Conservation (phyloP, 2,113 vertebrate species). For the Glaucidium brasilianum region DNA sequence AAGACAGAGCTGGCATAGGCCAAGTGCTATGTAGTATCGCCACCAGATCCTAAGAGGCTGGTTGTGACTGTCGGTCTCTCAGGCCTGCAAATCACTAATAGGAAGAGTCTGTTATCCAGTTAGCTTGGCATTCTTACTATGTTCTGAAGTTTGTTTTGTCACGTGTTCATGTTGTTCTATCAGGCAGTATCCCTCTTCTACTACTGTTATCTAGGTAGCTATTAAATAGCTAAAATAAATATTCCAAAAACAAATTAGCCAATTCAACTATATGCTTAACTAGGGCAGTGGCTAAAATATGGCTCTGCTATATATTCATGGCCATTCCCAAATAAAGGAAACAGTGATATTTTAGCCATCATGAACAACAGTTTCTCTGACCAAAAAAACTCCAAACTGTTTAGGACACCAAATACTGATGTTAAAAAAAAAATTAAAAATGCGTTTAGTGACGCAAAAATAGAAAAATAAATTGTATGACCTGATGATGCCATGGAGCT, state of each 20-base stretch:
- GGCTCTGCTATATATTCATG: not conserved
- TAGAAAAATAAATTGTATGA: not conserved
- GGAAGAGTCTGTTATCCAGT: slow-evolving; percentile 23
- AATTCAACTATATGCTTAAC: not conserved
- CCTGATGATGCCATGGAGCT: not conserved
- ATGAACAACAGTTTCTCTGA: not conserved
- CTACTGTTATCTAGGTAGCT: not conserved
- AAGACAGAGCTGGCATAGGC: slow-evolving; percentile 58
- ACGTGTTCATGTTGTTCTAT: slow-evolving; percentile 42
- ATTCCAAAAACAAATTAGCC: not conserved
- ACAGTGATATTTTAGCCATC: not conserved
- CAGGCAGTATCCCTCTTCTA: slow-evolving; percentile 64
- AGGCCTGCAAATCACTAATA: slow-evolving; percentile 21
- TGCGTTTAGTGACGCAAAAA: not conserved
- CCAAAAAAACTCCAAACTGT: not conserved
- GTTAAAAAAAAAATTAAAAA: not conserved
- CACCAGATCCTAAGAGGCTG: slow-evolving; percentile 51
- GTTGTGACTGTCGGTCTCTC: slow-evolving; percentile 8
- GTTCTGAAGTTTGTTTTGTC: slow-evolving; percentile 64
- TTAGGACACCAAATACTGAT: not conserved
- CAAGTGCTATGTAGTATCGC: not conserved
- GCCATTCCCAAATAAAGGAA: not conserved
- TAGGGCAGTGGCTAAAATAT: not conserved
- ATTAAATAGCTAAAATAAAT: not conserved
- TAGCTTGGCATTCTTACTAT: slow-evolving; percentile 51